phyloP scores from a whole-genome alignment of 2,113 vertebrate genomes.

The Osmerus eperlanus region DNA sequence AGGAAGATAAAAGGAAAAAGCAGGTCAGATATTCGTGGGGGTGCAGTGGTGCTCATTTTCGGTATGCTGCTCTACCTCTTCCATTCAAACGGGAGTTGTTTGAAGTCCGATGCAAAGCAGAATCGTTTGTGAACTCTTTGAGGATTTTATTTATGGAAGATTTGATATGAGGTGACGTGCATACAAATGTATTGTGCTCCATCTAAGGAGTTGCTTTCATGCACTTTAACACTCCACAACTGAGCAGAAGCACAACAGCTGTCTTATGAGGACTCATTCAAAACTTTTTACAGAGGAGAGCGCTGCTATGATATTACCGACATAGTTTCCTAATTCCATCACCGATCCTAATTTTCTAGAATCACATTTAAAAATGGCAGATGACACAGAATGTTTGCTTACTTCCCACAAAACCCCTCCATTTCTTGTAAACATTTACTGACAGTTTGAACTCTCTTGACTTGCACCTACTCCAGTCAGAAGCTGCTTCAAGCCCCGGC shows the following conservation, averaged over 20 bases:
- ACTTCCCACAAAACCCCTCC: slow-evolving; percentile 16
- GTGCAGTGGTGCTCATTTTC: not conserved
- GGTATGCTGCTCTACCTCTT: not conserved
- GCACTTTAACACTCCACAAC: too few relatives aligned
- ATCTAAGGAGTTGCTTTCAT: too few relatives aligned
- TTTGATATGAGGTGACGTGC: too few relatives aligned
- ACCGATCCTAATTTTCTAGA: not conserved
- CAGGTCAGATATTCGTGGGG: slow-evolving; percentile 30
- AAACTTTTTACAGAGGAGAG: too few relatives aligned
- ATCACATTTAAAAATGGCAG: not conserved
- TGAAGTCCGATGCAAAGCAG: too few relatives aligned
- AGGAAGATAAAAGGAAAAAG: slow-evolving; percentile 43
- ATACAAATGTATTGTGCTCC: too few relatives aligned
- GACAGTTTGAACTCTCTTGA: slow-evolving; percentile 33
- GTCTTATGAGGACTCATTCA: too few relatives aligned
- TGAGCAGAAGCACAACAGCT: too few relatives aligned
- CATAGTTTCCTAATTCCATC: not conserved
- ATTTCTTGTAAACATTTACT: slow-evolving; percentile 32
- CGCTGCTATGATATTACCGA: too few relatives aligned
- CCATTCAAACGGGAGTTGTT: too few relatives aligned
- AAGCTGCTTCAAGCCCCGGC: slow-evolving; percentile 47
- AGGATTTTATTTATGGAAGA: too few relatives aligned
- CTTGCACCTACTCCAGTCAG: slow-evolving; percentile 33
- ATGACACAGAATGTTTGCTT: slow-evolving; percentile 5
- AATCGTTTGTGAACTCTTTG: too few relatives aligned